phyloP scores from a whole-genome alignment of 2,797 vertebrate genomes.

The Balearica regulorum region DNA sequence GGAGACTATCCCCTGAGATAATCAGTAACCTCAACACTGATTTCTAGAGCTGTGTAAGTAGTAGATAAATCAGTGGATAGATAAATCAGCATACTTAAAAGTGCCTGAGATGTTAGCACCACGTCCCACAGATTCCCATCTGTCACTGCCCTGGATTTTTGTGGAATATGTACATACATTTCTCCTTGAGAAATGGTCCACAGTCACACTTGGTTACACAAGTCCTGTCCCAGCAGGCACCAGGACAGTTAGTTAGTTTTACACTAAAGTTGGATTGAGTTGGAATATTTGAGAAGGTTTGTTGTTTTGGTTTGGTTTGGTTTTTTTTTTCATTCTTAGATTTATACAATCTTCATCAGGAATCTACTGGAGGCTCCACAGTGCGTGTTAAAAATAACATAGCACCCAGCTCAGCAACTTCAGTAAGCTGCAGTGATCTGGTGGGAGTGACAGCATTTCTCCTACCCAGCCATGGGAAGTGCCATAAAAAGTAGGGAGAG shows the following conservation, averaged over 20 bases:
- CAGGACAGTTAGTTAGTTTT: not conserved
- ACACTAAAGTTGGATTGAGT: not conserved
- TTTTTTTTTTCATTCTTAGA: not conserved
- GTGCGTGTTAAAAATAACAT: not conserved
- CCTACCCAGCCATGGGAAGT: not conserved
- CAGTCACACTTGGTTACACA: not conserved
- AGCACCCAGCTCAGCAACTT: conserved; percentile 6
- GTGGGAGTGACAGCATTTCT: not conserved
- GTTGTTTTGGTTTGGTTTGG: too few relatives aligned
- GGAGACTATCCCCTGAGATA: not conserved
- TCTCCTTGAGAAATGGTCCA: not conserved
- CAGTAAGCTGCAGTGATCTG: not conserved
- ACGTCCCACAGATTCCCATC: not conserved
- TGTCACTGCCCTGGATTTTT: not conserved
- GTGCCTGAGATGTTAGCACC: not conserved
- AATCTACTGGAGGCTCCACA: not conserved
- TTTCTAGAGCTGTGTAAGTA: not conserved
- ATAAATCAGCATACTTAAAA: not conserved
- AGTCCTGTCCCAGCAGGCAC: not conserved
- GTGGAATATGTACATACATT: rapidly evolving
- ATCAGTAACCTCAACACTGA: not conserved
- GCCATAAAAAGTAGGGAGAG: conserved; percentile 15
- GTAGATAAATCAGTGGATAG: not conserved
- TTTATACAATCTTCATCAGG: not conserved
- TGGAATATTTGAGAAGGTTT: not conserved